phyloP scores from a whole-genome alignment of 1,140 invertebrate genomes.

The Akabosia matsudoensis region DNA sequence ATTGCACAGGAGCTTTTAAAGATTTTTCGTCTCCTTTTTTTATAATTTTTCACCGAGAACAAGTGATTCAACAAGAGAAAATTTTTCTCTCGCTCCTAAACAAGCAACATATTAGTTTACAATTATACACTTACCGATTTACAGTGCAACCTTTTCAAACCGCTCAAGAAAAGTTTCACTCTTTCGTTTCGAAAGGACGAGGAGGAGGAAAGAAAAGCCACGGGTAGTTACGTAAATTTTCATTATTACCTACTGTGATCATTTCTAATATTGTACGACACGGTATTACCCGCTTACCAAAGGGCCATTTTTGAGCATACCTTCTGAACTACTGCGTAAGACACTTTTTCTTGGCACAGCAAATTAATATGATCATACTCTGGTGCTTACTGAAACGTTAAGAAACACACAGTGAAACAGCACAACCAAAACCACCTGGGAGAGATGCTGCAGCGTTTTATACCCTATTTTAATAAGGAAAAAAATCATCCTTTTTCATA shows the following conservation, averaged over 20 bases:
- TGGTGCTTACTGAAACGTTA: not conserved
- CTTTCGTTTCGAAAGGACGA: not conserved
- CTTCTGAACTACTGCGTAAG: not conserved
- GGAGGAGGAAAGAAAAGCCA: not conserved
- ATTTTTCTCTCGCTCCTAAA: not conserved
- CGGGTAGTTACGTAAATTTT: conserved; percentile 14
- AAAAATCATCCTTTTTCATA: not conserved
- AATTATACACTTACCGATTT: not conserved
- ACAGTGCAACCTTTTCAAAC: too few species aligned
- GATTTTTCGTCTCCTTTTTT: too few species aligned
- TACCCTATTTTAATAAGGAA: not conserved
- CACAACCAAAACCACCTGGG: conserved; percentile 2
- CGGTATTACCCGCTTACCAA: too few species aligned
- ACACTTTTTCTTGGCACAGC: too few species aligned
- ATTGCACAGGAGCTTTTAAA: conserved; percentile 13
- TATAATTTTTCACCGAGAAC: not conserved
- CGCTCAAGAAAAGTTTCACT: not conserved
- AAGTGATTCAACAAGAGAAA: conserved; percentile 1
- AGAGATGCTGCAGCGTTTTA: conserved; percentile 3
- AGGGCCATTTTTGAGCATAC: too few species aligned
- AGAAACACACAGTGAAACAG: not conserved
- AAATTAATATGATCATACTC: too few species aligned
- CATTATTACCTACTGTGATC: conserved; percentile 12
- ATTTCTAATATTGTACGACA: not conserved
- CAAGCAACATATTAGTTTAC: not conserved